Conservation (phyloP, 2,113 vertebrate species). For the Gavia stellata region DNA sequence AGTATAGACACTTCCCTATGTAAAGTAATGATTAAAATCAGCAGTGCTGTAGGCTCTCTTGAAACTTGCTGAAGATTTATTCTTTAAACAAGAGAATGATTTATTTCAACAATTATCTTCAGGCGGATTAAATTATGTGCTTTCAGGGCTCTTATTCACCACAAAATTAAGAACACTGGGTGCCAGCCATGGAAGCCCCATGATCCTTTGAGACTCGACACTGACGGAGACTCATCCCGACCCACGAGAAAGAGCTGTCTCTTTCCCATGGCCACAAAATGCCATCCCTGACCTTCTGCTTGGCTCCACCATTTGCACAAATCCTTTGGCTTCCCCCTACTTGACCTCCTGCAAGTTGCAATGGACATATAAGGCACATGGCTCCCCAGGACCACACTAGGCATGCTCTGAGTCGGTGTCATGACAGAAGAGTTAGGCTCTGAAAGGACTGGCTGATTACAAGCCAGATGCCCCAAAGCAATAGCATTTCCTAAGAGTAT, state of each 20-base stretch:
- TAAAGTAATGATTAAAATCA: slow-evolving; percentile 38
- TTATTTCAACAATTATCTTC: slow-evolving; percentile 61
- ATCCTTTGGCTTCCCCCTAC: slow-evolving; percentile 54
- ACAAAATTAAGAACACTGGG: slow-evolving; percentile 53
- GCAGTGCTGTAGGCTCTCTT: slow-evolving; percentile 23
- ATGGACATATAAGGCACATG: slow-evolving; percentile 53
- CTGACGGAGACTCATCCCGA: neutral
- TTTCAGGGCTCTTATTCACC: slow-evolving; percentile 35
- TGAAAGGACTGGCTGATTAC: neutral
- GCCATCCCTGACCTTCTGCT: slow-evolving; percentile 61
- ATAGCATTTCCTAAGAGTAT: neutral
- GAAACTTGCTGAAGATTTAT: slow-evolving; percentile 28
- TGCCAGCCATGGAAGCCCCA: slow-evolving; percentile 21
- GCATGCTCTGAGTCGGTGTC: neutral
- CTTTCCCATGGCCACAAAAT: slow-evolving; percentile 61
- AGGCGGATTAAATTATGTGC: slow-evolving; percentile 44
- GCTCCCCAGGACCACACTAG: slow-evolving; percentile 1
- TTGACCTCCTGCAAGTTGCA: slow-evolving; percentile 40
- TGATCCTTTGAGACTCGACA: neutral
- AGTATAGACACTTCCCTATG: neutral
- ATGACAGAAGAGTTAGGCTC: neutral
- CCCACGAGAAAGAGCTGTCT: slow-evolving; percentile 19
- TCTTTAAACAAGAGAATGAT: slow-evolving; percentile 49
- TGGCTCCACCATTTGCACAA: slow-evolving; percentile 52
- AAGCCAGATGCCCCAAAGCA: slow-evolving; percentile 48